A percentile compares a stretch with the other conserved stretches of the same genome.
Evolutionary conservation across 2,888 invertebrate genomes (phyloP).

Genomic region (Aphodius sticticus): DNA sequence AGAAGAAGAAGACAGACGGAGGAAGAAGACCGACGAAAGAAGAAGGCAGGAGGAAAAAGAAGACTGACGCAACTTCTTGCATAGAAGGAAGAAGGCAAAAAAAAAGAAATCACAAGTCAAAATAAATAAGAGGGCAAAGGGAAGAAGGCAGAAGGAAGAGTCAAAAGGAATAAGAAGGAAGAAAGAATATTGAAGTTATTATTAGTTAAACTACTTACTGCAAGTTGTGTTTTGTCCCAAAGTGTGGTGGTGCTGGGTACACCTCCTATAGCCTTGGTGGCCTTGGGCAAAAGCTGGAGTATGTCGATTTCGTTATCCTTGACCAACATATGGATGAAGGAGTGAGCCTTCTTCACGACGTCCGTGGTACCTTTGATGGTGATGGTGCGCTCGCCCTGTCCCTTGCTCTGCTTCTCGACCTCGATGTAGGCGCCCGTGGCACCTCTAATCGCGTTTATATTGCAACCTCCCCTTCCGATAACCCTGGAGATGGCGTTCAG

Average conservation of each 20-base stretch:
- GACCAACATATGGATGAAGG: conserved; percentile 89
- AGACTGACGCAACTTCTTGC: too few relatives aligned
- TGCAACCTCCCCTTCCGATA: conserved; percentile 96
- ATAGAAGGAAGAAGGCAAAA: too few relatives aligned
- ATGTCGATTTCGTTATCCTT: conserved; percentile 96
- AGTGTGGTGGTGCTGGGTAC: conserved; percentile 61
- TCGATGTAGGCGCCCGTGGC: conserved; percentile 98
- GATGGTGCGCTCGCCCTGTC: conserved; percentile 92
- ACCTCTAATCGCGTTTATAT: conserved; percentile 97
- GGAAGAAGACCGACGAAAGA: too few relatives aligned
- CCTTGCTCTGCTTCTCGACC: conserved; percentile 96
- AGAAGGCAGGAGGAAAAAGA: too few relatives aligned
- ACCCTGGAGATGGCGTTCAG: conserved; percentile 95
- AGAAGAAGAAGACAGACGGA: too few relatives aligned
- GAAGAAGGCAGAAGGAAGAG: too few relatives aligned
- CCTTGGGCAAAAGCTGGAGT: conserved; percentile 76
- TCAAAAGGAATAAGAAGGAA: too few relatives aligned
- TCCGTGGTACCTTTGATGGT: conserved; percentile 95
- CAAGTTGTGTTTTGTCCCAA: conserved; percentile 67
- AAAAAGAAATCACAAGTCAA: too few relatives aligned
- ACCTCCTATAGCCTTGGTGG: conserved; percentile 61
- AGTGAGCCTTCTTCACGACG: conserved; percentile 91
- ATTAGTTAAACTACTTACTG: conserved; percentile 56
- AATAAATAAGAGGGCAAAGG: too few relatives aligned
- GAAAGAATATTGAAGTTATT: too few relatives aligned